Evolutionary conservation across 2,888 invertebrate species (phyloP), one percentile per base, ranked within the genome.

Genomic region (Nemotelus pantherinus): DNA sequence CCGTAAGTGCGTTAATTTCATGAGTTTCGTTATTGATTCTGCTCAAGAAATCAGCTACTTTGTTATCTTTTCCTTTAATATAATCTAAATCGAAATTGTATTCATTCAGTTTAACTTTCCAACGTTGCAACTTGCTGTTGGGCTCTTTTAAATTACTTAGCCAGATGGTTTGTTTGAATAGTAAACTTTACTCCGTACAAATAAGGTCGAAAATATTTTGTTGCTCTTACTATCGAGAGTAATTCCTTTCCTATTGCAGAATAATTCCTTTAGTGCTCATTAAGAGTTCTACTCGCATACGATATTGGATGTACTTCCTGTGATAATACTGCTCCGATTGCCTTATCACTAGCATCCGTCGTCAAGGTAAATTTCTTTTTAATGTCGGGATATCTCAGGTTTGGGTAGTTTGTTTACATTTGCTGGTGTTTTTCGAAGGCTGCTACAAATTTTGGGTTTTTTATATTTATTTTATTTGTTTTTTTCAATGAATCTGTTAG

Each of bases 141-240:
- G 85, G 85, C 7, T 86, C 85, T 80, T 86, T 85, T 0, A 85
- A 55, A 0, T 80, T 82, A 82, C 85, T 83, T 0, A 86, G 70
- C 25, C 25, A 25, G 25, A 25, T 86, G 86, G 68, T 87, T 86
- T 0, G 85, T 87, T 3, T 83, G 82, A 0, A 87, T 84, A 0
- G 25, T 25, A 25, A 25, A 25, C 25, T 25, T 25, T 25, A 25
- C 25, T 25, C 25, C 25, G 1, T 25, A 25, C 1, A 25, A 25
- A 25, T 25, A 25, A 25, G 25, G 25, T 25, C 25, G 25, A 25
- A 25, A 25, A 71, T 84, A 82, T 80, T 84, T 83, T 2, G 81
- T 79, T 0, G 83, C 83, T 83, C 82, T 84, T 0, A 84, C 81
- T 4, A 85, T 82, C 0, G 81, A 64, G 2, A 80, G 55, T 9